Evolutionary conservation across 2,113 vertebrate genomes (phyloP).

Genomic region (Actinemys pallida): DNA sequence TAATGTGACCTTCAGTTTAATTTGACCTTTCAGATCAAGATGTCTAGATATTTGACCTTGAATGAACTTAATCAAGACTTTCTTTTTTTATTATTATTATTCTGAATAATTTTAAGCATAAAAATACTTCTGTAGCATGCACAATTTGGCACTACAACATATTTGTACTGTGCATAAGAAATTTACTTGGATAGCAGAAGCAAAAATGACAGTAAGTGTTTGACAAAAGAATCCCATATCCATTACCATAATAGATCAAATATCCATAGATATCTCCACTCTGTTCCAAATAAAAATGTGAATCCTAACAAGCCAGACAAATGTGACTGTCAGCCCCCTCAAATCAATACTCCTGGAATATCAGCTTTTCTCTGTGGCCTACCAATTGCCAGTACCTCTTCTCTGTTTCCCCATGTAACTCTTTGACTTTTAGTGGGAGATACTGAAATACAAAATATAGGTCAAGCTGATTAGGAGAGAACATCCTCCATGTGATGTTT

Average conservation of each 20-base stretch:
- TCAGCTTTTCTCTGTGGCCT: slow-evolving; percentile 5
- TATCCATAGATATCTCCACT: neutral
- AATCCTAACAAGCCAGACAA: slow-evolving; percentile 37
- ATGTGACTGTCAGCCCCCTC: slow-evolving; percentile 33
- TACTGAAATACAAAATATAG: slow-evolving; percentile 41
- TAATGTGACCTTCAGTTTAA: slow-evolving; percentile 61
- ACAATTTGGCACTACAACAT: slow-evolving; percentile 3
- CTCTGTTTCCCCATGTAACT: slow-evolving; percentile 9
- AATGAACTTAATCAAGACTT: slow-evolving; percentile 60
- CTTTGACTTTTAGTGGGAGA: slow-evolving; percentile 32
- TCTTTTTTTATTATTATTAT: slow-evolving; percentile 15
- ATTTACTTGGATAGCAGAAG: slow-evolving; percentile 33
- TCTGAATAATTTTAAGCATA: slow-evolving; percentile 20
- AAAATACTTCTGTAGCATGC: neutral
- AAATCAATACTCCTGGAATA: slow-evolving; percentile 35
- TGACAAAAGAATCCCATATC: slow-evolving; percentile 42
- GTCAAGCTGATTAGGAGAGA: slow-evolving; percentile 11
- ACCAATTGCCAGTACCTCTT: neutral
- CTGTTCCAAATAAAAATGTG: slow-evolving; percentile 35
- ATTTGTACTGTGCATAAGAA: neutral
- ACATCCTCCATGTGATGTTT: neutral
- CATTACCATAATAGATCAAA: neutral
- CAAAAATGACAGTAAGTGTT: slow-evolving; percentile 16
- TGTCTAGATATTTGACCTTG: slow-evolving; percentile 77
- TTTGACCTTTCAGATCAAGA: slow-evolving; percentile 62